Evolutionary conservation across 2,113 vertebrate species (phyloP), one percentile per base, ranked within the genome.

Genomic region (Lophotis ruficrista): DNA sequence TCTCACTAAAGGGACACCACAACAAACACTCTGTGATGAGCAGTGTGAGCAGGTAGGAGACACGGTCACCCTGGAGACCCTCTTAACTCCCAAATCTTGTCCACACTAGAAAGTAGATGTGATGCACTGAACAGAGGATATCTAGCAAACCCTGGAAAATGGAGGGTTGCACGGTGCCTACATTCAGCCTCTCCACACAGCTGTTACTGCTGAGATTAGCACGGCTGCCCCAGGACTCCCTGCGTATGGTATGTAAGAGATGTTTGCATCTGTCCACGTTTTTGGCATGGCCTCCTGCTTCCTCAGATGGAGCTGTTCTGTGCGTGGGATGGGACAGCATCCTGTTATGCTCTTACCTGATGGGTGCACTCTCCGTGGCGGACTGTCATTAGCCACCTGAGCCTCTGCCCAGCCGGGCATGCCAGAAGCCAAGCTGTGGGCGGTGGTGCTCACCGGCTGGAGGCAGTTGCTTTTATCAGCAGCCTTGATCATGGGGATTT

Each of bases 391-490:
- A 96, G 47, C 65, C 64, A 38, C 72, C 62, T 2, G 6, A 79
- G 89, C 57, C 90, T 47, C 68, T 90, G 83, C 72, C 82, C 85
- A 41, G 50, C 41, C 8, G 25, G 91, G 79, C 90, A 31, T 2
- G 2, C 54, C 81, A 23, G 54, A 45, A 91, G 68, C 82, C 8
- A 10, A 58, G 79, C 79, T 38, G 56, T 48, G 85, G 90, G 93
- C 4, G 43, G 79, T 93, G 86, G 90, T 90, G 76, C 92, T 94
- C 93, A 14, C 68, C 0, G 12, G 64, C 76, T 71, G 93, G 83
- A 95, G 90, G 92, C 8, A 4, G 92, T 64, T 92, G 77, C 90
- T 94, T 95, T 82, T 96, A 96, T 96, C 94, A 72, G 87, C 92
- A 95, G 12, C 81, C 73, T 79, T 14, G 30, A 96, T 96, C 95